Conservation (phyloP, 2,797 vertebrate species). For the Lutjanus campechanus region DNA sequence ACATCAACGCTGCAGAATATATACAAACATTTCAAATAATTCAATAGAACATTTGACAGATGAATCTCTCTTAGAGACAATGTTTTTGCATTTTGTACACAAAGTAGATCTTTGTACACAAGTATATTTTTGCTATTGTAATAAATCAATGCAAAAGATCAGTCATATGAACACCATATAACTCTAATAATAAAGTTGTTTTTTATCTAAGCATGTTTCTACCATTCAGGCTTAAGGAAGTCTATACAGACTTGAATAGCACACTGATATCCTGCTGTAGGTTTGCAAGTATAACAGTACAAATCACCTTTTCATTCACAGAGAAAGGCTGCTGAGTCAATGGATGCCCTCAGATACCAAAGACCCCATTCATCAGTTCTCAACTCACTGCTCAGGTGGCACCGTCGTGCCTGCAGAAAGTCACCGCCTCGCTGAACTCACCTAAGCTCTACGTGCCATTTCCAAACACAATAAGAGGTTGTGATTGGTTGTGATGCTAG, state of each 20-base stretch:
- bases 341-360: slow-evolving; percentile 68
- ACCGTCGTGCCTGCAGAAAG: slow-evolving; percentile 51
- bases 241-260: slow-evolving; percentile 81
- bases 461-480: slow-evolving; percentile 75
- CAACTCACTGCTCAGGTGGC: slow-evolving; percentile 51
- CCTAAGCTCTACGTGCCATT: slow-evolving; percentile 50
- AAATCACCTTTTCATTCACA: slow-evolving; percentile 58
- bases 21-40: slow-evolving; percentile 83
- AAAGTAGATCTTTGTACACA: slow-evolving; percentile 87
- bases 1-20: slow-evolving; percentile 69
- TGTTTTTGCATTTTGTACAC: slow-evolving; percentile 80
- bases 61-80: slow-evolving; percentile 90
- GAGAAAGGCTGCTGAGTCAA: slow-evolving; percentile 67
- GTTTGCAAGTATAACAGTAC: slow-evolving; percentile 77
- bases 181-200: slow-evolving; percentile 58
- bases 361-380: slow-evolving; percentile 58
- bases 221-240: slow-evolving; percentile 72
- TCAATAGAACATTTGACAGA: slow-evolving; percentile 89
- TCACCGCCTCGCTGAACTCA: slow-evolving; percentile 41
- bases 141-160: slow-evolving; percentile 83
- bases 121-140: slow-evolving; percentile 85
- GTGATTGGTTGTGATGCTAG: slow-evolving; percentile 74
- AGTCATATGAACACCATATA: slow-evolving; percentile 86
- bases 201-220: slow-evolving; percentile 48
- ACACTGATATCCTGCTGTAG: slow-evolving; percentile 72